Evolutionary conservation across 1,140 invertebrate genomes (phyloP).

Genomic region (Nasonia longicornis): DNA sequence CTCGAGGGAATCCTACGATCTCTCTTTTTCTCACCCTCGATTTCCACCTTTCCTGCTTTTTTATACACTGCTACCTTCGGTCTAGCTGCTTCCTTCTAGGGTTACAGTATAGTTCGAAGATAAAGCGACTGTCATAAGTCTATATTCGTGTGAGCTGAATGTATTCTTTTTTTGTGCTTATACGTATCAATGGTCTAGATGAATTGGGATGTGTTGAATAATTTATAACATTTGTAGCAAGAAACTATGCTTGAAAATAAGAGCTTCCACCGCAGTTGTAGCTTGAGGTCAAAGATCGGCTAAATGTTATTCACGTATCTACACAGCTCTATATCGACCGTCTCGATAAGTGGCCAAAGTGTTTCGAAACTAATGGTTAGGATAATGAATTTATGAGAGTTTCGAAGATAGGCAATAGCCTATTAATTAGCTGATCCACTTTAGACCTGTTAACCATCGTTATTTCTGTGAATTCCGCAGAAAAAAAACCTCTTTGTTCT

Average conservation of each 20-base stretch:
- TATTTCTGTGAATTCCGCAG: background rate
- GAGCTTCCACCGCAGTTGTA: too few relatives aligned
- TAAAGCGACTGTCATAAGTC: too few relatives aligned
- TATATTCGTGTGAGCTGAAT: too few relatives aligned
- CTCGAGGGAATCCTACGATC: conserved; percentile 21
- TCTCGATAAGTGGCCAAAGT: conserved; percentile 32
- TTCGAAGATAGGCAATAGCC: conserved; percentile 24
- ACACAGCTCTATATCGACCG: conserved; percentile 28
- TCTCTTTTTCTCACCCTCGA: conserved; percentile 24
- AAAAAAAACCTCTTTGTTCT: background rate
- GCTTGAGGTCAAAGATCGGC: background rate
- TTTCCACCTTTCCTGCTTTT: conserved; percentile 17
- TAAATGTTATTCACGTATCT: background rate
- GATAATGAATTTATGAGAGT: conserved; percentile 49
- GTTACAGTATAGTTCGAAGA: conserved; percentile 14
- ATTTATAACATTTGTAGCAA: background rate
- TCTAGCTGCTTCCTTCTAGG: conserved; percentile 7
- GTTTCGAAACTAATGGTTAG: conserved; percentile 12
- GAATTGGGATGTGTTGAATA: background rate
- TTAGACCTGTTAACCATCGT: conserved; percentile 16
- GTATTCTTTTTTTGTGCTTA: background rate
- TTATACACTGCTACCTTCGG: too few relatives aligned
- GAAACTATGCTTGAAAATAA: too few relatives aligned
- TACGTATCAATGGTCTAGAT: background rate
- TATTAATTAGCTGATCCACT: conserved; percentile 45